phyloP scores from a whole-genome alignment of 2,113 vertebrate genomes.

The Triplophysa tibetana region DNA sequence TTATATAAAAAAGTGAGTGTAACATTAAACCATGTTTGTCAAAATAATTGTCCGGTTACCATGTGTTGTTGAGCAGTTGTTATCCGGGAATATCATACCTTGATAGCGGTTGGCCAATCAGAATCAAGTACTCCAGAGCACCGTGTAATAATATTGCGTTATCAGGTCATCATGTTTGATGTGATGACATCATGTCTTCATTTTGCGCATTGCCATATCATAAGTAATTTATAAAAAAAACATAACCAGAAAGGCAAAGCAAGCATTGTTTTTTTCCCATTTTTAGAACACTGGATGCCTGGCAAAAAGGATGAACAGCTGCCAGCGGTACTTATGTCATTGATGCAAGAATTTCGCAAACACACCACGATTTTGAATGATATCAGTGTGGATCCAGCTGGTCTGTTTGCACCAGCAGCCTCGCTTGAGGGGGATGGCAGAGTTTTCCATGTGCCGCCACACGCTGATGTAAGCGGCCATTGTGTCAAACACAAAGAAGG shows the following conservation, averaged over 20 bases:
- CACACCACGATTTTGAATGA: slow-evolving; percentile 24
- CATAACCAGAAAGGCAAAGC: background rate
- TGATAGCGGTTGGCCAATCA: too few relatives aligned
- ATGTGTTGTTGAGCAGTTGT: too few relatives aligned
- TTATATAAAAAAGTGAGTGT: too few relatives aligned
- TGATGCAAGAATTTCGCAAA: background rate
- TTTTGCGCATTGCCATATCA: too few relatives aligned
- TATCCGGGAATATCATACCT: too few relatives aligned
- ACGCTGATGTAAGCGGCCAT: slow-evolving; percentile 29
- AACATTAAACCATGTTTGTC: too few relatives aligned
- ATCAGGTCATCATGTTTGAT: too few relatives aligned
- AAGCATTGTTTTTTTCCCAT: background rate
- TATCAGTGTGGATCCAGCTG: slow-evolving; percentile 45
- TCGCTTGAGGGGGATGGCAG: slow-evolving; percentile 21
- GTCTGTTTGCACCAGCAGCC: slow-evolving; percentile 32
- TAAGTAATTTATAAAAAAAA: background rate
- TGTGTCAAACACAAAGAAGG: slow-evolving; percentile 31
- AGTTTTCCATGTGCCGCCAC: slow-evolving; percentile 28
- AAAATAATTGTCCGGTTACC: too few relatives aligned
- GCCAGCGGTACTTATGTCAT: background rate
- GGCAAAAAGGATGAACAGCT: background rate
- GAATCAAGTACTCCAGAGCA: too few relatives aligned
- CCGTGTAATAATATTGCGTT: too few relatives aligned
- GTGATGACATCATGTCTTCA: too few relatives aligned
- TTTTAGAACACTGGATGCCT: background rate